Evolutionary conservation across 2,113 vertebrate species (phyloP).

Genomic region (Stomatorhinus ivindoensis): DNA sequence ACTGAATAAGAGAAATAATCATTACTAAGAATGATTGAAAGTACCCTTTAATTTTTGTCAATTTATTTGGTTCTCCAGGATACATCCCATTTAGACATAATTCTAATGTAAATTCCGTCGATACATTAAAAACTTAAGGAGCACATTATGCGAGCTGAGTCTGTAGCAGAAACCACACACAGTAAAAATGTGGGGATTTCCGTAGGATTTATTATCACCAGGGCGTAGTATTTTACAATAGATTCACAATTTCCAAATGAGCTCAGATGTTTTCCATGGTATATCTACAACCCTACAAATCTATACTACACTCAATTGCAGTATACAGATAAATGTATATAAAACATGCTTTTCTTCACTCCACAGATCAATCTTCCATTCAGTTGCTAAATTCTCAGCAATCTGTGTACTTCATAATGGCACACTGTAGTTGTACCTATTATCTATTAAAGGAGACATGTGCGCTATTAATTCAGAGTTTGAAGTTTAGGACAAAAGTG

Average conservation of each 20-base stretch:
- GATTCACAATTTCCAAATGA: not conserved
- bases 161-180: not conserved
- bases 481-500: not conserved
- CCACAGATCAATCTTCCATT: not conserved
- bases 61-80: not conserved
- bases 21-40: not conserved
- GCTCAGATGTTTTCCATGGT: not conserved
- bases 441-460: not conserved
- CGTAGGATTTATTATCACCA: not conserved
- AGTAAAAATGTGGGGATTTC: conserved; percentile 3
- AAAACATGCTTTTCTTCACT: not conserved
- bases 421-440: not conserved
- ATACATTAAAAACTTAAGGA: not conserved
- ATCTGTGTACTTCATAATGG: not conserved
- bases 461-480: not conserved
- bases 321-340: not conserved
- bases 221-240: not conserved
- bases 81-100: not conserved
- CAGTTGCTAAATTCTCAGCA: not conserved
- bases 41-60: not conserved
- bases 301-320: not conserved
- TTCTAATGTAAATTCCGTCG: not conserved
- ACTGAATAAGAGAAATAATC: not conserved
- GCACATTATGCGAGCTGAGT: not conserved
- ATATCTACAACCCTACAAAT: not conserved